A percentile compares a stretch with the other conserved stretches of the same genome.
Conservation (phyloP, 2,113 vertebrate species). For the Hucho hucho region DNA sequence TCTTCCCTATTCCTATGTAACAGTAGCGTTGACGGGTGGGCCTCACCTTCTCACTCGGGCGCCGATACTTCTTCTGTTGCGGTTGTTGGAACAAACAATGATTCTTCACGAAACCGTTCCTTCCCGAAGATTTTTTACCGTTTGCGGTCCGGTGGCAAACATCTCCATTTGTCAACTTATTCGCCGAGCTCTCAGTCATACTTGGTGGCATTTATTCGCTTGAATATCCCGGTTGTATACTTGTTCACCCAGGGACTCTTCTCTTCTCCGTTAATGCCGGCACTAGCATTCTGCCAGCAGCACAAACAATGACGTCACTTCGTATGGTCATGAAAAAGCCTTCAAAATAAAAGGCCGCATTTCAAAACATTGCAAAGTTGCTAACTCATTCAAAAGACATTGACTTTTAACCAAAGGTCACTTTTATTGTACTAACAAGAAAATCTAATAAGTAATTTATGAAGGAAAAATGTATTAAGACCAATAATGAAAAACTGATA, state of each 20-base stretch:
- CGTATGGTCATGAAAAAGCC: too few relatives aligned
- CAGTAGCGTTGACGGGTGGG: constrained; percentile 33
- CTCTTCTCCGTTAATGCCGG: constrained; percentile 34
- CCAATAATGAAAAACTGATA: too few relatives aligned
- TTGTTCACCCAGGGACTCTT: constrained; percentile 46
- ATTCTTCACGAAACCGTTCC: constrained; percentile 75
- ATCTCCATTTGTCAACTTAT: constrained; percentile 68
- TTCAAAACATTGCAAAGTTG: constrained; percentile 22
- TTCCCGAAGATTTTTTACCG: constrained; percentile 49
- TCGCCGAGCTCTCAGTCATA: constrained; percentile 72
- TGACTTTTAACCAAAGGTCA: too few relatives aligned
- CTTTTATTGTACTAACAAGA: too few relatives aligned
- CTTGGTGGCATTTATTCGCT: constrained; percentile 18
- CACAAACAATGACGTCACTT: too few relatives aligned
- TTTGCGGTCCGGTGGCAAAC: constrained; percentile 54
- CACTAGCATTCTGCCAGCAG: neutral
- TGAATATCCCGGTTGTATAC: constrained; percentile 16
- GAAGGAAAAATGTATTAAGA: too few relatives aligned
- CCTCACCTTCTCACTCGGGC: constrained; percentile 71
- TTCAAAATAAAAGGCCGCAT: too few relatives aligned
- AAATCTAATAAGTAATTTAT: too few relatives aligned
- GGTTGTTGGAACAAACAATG: constrained; percentile 63
- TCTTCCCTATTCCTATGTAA: neutral
- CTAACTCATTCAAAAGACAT: neutral
- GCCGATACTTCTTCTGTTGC: constrained; percentile 61